Base-by-base conservation (phyloP, 1,140 invertebrate species). In the Pachypsylla venusta region DNA sequence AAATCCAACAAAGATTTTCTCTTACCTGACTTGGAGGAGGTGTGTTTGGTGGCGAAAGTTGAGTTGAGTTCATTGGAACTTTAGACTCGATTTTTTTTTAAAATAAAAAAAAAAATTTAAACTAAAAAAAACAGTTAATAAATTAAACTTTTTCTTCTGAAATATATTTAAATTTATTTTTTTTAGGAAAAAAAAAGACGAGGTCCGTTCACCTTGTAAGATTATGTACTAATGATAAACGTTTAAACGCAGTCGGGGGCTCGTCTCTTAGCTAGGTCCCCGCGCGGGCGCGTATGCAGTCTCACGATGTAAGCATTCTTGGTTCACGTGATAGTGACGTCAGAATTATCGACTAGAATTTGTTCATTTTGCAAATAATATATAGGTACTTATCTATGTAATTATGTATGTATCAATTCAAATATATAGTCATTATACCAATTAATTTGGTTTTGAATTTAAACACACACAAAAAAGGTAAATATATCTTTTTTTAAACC, bases 301-400 rank as follows among this genome's bases (percentile, higher is more conserved):
- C n/a, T n/a, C 42, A 48, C n/a, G 42, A n/a, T n/a, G 5, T 22
- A 4, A 48, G 16, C 42, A 48, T 48, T 22, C 42, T 48, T 4
- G 42, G n/a, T 48, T 48, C 42, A 48, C 42, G 42, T 48, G 42
- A 48, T 19, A 19, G n/a, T 48, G 42, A 48, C 42, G 42, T 48
- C 42, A 48, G 16, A n/a, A n/a, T n/a, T n/a, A n/a, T n/a, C n/a
- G n/a, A n/a, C n/a, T n/a, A n/a, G n/a, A n/a, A n/a, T n/a, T n/a
- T n/a, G n/a, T n/a, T n/a, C n/a, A n/a, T n/a, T n/a, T n/a, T n/a
- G n/a, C n/a, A n/a, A n/a, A n/a, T n/a, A n/a, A n/a, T n/a, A n/a
- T n/a, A n/a, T n/a, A n/a, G n/a, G n/a, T n/a, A n/a, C n/a, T n/a
- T n/a, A n/a, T n/a, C n/a, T n/a, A n/a, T n/a, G n/a, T n/a, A n/a